These are phyloP conservation scores for Drosophila parvula DNA, from an alignment of 1,140 invertebrate genomes.

Conservation along the genomic window DNA sequence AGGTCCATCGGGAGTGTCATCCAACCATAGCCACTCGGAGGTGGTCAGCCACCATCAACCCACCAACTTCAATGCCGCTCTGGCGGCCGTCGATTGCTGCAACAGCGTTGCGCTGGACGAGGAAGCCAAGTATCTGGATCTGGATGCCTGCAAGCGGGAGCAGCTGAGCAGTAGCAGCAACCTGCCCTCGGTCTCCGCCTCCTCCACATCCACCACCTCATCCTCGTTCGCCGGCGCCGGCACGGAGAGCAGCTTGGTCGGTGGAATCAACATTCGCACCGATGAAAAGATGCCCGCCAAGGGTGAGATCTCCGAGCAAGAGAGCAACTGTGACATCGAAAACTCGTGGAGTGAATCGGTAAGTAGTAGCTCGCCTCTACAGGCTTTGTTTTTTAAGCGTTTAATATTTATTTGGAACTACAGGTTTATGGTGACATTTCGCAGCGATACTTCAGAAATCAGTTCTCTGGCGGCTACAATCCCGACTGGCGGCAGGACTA, in stretches of 20 bases:
- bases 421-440: conserved; percentile 81
- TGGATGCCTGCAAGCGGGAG: conserved; percentile 81
- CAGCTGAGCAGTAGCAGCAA: conserved; percentile 69
- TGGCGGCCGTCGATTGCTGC: conserved; percentile 70
- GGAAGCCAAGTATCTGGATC: conserved; percentile 76
- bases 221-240: conserved; percentile 73
- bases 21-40: conserved; percentile 36
- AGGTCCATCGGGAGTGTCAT: conserved; percentile 2
- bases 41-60: conserved; percentile 62
- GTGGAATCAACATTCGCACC: conserved; percentile 89
- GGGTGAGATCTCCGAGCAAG: conserved; percentile 92
- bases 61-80: conserved; percentile 70
- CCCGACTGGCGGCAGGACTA: conserved; percentile 79
- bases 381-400: too few species aligned
- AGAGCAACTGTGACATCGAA: conserved; percentile 91
- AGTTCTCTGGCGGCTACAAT: conserved; percentile 71
- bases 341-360: conserved; percentile 87
- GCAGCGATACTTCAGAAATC: conserved; percentile 74
- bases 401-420: neutral
- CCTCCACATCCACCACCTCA: conserved; percentile 69
- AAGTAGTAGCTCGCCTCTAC: neutral
- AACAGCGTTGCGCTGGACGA: conserved; percentile 66
- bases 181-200: conserved; percentile 63
- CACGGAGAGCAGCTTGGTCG: conserved; percentile 76
- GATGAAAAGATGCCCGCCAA: conserved; percentile 93